These are phyloP conservation scores for Buathra laborator DNA, from an alignment of 2,888 invertebrate species.

Conservation along the genomic window DNA sequence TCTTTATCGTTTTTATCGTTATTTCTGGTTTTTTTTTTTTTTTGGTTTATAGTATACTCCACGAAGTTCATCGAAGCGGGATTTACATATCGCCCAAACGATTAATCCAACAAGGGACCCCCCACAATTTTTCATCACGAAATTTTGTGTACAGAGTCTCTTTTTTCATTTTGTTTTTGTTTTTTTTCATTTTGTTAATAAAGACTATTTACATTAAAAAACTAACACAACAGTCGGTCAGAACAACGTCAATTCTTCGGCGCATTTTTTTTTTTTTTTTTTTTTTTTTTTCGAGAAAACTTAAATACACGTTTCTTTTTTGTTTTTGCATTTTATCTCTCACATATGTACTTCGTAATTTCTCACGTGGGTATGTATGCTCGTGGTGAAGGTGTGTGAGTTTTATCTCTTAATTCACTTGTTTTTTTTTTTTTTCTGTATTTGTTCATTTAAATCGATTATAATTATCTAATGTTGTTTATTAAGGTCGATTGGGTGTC, in stretches of 20 bases:
- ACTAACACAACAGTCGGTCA: constrained; percentile 67
- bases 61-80: constrained; percentile 48
- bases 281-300: constrained; percentile 39
- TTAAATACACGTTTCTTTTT: constrained; percentile 27
- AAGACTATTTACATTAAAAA: constrained; percentile 76
- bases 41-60: constrained; percentile 34
- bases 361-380: constrained; percentile 43
- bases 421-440: constrained; percentile 19
- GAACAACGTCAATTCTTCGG: constrained; percentile 77
- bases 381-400: constrained; percentile 26
- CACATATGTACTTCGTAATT: constrained; percentile 41
- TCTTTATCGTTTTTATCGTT: constrained; percentile 28
- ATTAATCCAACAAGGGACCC: constrained; percentile 71
- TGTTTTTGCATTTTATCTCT: constrained; percentile 39
- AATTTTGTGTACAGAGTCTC: constrained; percentile 40
- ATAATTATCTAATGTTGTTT: constrained; percentile 62
- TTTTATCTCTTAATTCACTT: constrained; percentile 32
- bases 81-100: constrained; percentile 69
- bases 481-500: constrained; percentile 64
- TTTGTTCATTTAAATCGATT: constrained; percentile 51
- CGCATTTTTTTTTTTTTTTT: constrained; percentile 60
- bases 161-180: not conserved
- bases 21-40: constrained; percentile 35
- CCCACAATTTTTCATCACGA: constrained; percentile 45
- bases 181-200: constrained; percentile 34